A percentile compares a stretch with the other conserved stretches of the same genome.
phyloP scores from a whole-genome alignment of 2,888 invertebrate genomes.

The Julus scandinavius region DNA sequence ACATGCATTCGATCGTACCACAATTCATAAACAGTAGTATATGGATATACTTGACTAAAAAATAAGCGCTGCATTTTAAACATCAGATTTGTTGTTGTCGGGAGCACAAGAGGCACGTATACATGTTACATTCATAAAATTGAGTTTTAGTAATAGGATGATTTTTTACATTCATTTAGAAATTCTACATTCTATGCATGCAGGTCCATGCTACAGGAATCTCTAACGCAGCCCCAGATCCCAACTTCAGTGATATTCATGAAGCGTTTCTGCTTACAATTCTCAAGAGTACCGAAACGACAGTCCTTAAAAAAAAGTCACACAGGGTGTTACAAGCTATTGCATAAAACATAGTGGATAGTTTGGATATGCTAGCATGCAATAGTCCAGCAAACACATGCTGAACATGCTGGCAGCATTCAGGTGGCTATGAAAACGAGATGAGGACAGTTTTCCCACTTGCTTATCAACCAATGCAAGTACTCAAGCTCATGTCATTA shows the following conservation, averaged over 20 bases:
- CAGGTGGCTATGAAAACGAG: not conserved
- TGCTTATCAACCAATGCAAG: slow-evolving; percentile 8
- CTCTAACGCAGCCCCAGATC: not conserved
- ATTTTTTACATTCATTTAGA: not conserved
- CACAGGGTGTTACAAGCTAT: not conserved
- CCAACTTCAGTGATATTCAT: not conserved
- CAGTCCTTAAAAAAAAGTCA: not conserved
- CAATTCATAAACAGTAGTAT: too few relatives aligned
- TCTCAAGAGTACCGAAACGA: not conserved
- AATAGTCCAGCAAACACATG: not conserved
- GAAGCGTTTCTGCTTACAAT: not conserved
- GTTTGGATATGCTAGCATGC: not conserved
- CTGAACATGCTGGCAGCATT: not conserved
- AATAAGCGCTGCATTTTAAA: not conserved
- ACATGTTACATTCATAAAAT: not conserved
- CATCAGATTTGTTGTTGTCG: not conserved
- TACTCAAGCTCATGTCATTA: not conserved
- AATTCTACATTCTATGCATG: not conserved
- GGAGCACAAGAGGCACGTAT: too few relatives aligned
- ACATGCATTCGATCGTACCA: too few relatives aligned
- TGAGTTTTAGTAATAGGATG: not conserved
- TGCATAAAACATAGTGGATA: not conserved
- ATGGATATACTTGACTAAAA: too few relatives aligned
- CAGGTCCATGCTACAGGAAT: not conserved
- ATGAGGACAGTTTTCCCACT: not conserved